Evolutionary conservation across 1,140 invertebrate species (phyloP), one percentile per base, ranked within the genome.

Genomic region (Rhopalosiphum maidis): DNA sequence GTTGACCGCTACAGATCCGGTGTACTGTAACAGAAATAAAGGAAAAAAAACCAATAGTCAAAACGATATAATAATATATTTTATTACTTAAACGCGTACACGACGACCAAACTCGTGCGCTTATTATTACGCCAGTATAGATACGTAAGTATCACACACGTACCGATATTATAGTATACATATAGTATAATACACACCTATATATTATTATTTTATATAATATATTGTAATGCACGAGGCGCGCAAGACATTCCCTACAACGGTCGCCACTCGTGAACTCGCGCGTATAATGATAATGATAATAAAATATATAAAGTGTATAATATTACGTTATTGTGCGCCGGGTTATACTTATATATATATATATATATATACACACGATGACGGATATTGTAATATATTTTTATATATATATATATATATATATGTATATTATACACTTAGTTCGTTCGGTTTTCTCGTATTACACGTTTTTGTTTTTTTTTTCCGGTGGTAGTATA

Each of bases 1-100:
- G 68, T 93, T 93, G 35, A 94, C 94, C 43, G 94, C 83, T 90
- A 94, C 94, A 48, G 94, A 94, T 60, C 94, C 94, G 11, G 94
- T 87, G 60, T 94, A 94, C 94, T 94, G 92, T n/a, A 93, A 94
- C 60, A 89, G 91, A 88, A 94, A 54, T 91, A 82, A 41, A 89
- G 35, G 11, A 77, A 89, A n/a, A 89, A n/a, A 77, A 77, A 77
- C 60, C 30, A 77, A n/a, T 77, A n/a, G 9, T 77, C n/a, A 77
- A 77, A 77, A 77, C 60, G 60, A 77, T 77, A n/a, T 77, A n/a
- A 35, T 77, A 22, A 54, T 54, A 54, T 55, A 55, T 68, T 60
- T 68, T 68, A 68, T 68, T 68, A 68, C 60, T 68, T 30, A 30
- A 4, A 68, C 60, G 60, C 11, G 11, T n/a, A 68, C 30, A 68